Conservation (phyloP, 2,888 invertebrate genomes). For the Brassicogethes aeneus region DNA sequence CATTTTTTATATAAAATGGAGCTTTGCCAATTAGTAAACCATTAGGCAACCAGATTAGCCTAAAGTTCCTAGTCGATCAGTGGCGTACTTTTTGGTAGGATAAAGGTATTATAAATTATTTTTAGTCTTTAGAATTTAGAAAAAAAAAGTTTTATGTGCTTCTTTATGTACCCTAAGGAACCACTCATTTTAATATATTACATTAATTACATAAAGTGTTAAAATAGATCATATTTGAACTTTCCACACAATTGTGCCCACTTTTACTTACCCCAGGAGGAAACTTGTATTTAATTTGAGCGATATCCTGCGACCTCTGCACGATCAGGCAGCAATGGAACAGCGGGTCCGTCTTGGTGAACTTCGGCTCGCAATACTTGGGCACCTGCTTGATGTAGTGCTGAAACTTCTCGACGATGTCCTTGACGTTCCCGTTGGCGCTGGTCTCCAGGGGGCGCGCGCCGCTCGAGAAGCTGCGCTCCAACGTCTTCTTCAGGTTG, state of each 20-base stretch:
- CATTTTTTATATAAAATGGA: no score
- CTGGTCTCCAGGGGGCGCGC: not conserved
- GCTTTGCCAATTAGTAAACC: no score
- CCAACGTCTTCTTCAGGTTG: conserved; percentile 26
- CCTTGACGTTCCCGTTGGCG: conserved; percentile 14
- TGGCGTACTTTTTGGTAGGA: no score
- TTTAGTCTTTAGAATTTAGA: no score
- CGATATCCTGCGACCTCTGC: conserved; percentile 55
- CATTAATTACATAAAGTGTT: no score
- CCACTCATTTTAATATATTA: no score
- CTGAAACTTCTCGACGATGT: conserved; percentile 32
- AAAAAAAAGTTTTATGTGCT: no score
- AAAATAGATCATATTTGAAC: not conserved
- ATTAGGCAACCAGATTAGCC: no score
- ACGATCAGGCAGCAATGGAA: conserved; percentile 63
- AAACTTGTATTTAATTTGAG: conserved; percentile 63
- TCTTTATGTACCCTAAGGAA: no score
- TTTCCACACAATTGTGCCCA: not conserved
- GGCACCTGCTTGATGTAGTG: conserved; percentile 45
- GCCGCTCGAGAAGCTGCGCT: conserved; percentile 22
- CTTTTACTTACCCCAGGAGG: conserved; percentile 56
- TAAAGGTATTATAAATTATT: no score
- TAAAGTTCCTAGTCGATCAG: no score
- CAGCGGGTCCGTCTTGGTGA: conserved; percentile 35
- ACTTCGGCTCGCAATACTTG: conserved; percentile 49